Base-by-base conservation (phyloP, 37 sponge, comb jelly and placozoan genomes). In the Crambe crambe region DNA sequence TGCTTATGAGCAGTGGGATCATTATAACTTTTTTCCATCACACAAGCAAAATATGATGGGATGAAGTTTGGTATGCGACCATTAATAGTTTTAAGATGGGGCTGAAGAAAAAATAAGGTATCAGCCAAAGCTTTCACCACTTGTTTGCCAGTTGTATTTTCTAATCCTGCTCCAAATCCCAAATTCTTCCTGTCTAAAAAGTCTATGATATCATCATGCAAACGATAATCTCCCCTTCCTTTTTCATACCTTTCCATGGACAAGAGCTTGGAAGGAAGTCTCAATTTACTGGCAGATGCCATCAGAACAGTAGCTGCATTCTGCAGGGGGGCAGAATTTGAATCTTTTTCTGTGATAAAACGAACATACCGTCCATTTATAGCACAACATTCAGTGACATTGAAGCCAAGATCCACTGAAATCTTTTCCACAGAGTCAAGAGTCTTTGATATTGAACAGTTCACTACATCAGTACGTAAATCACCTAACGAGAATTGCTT, bases 141-240 rank as follows among this genome's bases (percentile, higher is more conserved):
- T 29, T 62, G 63, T 30, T 29, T 62, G 4, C 63, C 63, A 62
- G 63, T 62, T 20, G n/a, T 62, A 62, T 62, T 62, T 18, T 62
- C 63, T 20, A 62, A 8, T 23, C 63, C 63, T 20, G 63, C 17
- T 20, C 63, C 15, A 29, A 62, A 62, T 20, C 63, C 63, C 63
- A 62, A 30, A 4, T 18, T 18, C 31, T 18, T 62, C 31, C 15
- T 29, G 6, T 29, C 6, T 8, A 62, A 20, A 29, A 62, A 62
- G 15, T 62, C 63, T 20, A 62, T 62, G 15, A 62, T 62, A 62
- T 62, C 63, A 62, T 62, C 63, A 29, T 62, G 63, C 26, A 62
- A 29, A 29, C 63, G 12, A n/a, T 30, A 20, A 62, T 62, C 63
- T 18, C 63, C 63, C 15, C 63, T 62, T 18, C 63, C 63, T 20